Percentiles rank a stretch among this genome's conserved stretches.
Conservation (phyloP, 2,888 invertebrate genomes). For the Rhamnusium bicolor region DNA sequence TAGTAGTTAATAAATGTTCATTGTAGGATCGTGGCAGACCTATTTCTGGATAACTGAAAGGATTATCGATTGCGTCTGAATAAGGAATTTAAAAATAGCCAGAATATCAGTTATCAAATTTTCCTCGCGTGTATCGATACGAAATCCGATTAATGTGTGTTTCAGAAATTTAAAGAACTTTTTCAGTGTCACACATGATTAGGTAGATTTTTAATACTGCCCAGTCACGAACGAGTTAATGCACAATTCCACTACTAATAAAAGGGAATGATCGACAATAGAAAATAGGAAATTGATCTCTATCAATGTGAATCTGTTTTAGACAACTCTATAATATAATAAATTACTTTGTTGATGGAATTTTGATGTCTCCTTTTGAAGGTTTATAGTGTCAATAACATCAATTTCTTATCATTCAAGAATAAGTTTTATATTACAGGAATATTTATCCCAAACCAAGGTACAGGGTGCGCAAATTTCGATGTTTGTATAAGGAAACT, state of each 20-base stretch:
- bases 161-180: slow-evolving; percentile 26
- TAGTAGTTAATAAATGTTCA: not conserved
- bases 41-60: not conserved
- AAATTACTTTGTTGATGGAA: slow-evolving; percentile 16
- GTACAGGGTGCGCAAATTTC: no score
- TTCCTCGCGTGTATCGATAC: not conserved
- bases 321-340: slow-evolving; percentile 11
- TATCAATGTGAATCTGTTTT: not conserved
- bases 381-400: not conserved
- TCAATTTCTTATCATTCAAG: not conserved
- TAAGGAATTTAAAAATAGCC: slow-evolving; percentile 1
- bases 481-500: no score
- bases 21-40: not conserved
- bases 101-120: not conserved
- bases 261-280: not conserved
- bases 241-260: not conserved
- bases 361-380: not conserved
- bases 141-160: slow-evolving; percentile 17
- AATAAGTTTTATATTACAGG: not conserved
- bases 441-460: no score
- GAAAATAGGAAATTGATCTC: not conserved
- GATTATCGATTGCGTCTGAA: slow-evolving; percentile 2
- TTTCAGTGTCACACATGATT: slow-evolving; percentile 27
- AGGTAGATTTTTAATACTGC: slow-evolving; percentile 7
- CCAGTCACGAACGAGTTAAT: slow-evolving; percentile 12